Conservation (phyloP, 2,888 invertebrate genomes). For the Acanthococcus lagerstroemiae region DNA sequence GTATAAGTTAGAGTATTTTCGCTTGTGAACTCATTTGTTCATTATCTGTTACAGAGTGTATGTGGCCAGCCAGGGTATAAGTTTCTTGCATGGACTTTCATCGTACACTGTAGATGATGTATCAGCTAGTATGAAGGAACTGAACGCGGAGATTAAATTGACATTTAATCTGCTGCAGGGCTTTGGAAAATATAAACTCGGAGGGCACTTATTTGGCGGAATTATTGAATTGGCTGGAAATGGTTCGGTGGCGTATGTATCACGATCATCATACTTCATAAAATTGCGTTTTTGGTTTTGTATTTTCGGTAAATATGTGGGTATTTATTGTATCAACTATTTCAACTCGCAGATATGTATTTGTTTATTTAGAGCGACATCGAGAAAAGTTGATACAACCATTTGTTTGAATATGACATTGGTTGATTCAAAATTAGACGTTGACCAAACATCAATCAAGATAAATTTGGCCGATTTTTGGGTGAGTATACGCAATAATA, state of each 20-base stretch:
- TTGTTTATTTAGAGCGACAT: background rate
- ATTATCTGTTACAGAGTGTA: too few species aligned
- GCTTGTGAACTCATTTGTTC: too few species aligned
- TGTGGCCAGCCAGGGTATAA: background rate
- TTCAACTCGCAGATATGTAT: too few species aligned
- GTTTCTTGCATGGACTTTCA: background rate
- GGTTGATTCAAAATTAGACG: background rate
- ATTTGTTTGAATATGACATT: background rate
- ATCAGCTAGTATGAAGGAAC: background rate
- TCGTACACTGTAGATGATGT: background rate
- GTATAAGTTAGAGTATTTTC: too few species aligned
- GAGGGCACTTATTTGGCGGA: background rate
- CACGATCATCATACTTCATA: too few species aligned
- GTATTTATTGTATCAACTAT: too few species aligned
- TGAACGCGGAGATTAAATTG: background rate
- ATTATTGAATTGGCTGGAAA: background rate
- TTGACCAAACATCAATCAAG: background rate
- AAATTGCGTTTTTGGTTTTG: too few species aligned
- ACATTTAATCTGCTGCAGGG: background rate
- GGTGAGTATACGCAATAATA: background rate
- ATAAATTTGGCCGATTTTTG: background rate
- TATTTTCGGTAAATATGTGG: too few species aligned
- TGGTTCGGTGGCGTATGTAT: too few species aligned
- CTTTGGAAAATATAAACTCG: background rate
- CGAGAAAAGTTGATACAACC: background rate